Conservation (phyloP, 2,797 vertebrate species). For the Phalanger gymnotis region DNA sequence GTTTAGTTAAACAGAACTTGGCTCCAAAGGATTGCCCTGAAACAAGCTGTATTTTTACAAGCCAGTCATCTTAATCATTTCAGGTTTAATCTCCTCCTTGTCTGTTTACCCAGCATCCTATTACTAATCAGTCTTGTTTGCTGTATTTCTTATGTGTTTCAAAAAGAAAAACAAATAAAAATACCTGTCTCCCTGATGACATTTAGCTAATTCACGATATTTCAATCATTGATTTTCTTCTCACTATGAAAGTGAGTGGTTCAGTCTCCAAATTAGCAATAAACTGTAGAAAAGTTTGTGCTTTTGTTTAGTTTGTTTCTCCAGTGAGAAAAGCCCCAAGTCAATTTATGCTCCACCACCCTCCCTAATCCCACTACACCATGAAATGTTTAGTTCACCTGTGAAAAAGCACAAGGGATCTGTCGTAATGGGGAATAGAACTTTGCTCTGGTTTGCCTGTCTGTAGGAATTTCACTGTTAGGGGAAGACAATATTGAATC, state of each 20-base stretch:
- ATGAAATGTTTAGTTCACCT: background rate
- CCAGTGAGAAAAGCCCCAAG: background rate
- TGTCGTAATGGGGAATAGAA: background rate
- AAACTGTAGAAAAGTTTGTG: background rate
- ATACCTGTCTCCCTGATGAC: background rate
- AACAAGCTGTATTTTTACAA: background rate
- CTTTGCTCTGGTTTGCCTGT: background rate
- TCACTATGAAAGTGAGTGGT: background rate
- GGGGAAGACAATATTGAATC: slow-evolving; percentile 45
- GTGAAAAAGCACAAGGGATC: slow-evolving; percentile 26
- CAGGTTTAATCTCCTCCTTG: background rate
- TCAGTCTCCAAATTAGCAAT: background rate
- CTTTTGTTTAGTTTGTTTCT: background rate
- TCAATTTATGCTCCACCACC: background rate
- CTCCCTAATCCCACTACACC: background rate
- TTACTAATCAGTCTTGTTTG: background rate
- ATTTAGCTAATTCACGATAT: background rate
- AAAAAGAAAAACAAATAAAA: background rate
- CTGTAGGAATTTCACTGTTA: background rate
- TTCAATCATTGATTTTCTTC: background rate
- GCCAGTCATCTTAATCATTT: background rate
- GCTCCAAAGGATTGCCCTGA: background rate
- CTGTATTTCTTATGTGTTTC: background rate
- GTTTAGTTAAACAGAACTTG: background rate
- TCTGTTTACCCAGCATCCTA: background rate